These are phyloP conservation scores for Gasteruption jaculator DNA, from an alignment of 2,888 invertebrate species.

Conservation along the genomic window DNA sequence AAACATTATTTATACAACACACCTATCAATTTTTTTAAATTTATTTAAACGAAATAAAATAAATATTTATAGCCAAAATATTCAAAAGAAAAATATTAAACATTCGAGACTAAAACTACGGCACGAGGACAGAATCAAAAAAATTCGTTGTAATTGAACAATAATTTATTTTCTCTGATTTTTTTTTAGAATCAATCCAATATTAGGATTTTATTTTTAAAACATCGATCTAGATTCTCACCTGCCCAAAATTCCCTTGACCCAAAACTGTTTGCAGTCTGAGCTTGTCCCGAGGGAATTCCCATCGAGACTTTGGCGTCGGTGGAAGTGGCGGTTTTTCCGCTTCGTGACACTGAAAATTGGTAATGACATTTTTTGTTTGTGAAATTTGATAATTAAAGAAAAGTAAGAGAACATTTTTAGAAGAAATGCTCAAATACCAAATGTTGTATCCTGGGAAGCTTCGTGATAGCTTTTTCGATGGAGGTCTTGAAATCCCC, in stretches of 20 bases:
- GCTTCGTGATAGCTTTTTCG: constrained; percentile 48
- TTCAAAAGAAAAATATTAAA: too few relatives aligned
- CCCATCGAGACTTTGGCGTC: constrained; percentile 64
- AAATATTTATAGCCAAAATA: too few relatives aligned
- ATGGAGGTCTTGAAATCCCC: constrained; percentile 48
- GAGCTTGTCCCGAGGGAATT: constrained; percentile 74
- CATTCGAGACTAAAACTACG: not conserved
- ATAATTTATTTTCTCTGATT: constrained; percentile 14
- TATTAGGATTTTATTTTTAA: not conserved
- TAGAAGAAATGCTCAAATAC: constrained; percentile 29
- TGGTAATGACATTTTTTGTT: constrained; percentile 18
- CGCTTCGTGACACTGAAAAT: constrained; percentile 49
- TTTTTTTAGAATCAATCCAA: too few relatives aligned
- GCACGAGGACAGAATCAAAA: too few relatives aligned
- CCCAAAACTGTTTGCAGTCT: constrained; percentile 74
- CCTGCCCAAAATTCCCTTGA: constrained; percentile 82
- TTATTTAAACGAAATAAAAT: too few relatives aligned
- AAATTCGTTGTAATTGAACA: not conserved
- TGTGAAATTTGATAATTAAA: not conserved
- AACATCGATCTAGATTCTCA: too few relatives aligned
- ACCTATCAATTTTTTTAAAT: too few relatives aligned
- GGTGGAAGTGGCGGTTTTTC: constrained; percentile 58
- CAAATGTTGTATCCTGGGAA: constrained; percentile 50
- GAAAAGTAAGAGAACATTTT: too few relatives aligned
- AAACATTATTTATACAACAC: too few relatives aligned